Conservation (phyloP, 2,888 invertebrate species). For the Formica aserva region DNA sequence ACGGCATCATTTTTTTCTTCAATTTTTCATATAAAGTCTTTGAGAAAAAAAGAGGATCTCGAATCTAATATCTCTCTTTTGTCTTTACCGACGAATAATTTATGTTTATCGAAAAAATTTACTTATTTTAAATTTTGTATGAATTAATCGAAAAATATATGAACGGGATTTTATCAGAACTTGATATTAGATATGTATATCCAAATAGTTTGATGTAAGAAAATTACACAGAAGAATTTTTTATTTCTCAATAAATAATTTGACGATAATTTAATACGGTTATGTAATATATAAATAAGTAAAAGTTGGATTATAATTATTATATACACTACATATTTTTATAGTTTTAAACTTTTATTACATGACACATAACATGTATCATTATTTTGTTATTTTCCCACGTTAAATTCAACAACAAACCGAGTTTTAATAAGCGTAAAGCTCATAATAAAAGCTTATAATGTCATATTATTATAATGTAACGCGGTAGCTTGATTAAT, state of each 20-base stretch:
- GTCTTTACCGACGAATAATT: background rate
- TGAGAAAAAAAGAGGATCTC: background rate
- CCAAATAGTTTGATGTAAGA: background rate
- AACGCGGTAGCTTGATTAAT: background rate
- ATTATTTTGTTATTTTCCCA: background rate
- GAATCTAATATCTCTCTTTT: background rate
- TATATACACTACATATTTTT: background rate
- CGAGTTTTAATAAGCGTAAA: background rate
- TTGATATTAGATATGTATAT: background rate
- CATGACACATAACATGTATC: background rate
- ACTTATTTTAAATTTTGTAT: background rate
- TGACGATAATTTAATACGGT: background rate
- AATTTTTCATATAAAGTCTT: slow-evolving; percentile 2
- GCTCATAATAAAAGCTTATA: background rate
- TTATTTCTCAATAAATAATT: background rate
- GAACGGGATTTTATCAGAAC: background rate
- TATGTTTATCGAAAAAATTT: background rate
- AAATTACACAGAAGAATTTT: background rate
- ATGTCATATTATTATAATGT: background rate
- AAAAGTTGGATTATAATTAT: background rate
- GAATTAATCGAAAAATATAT: background rate
- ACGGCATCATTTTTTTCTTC: background rate
- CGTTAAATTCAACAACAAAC: background rate
- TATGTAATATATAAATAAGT: background rate
- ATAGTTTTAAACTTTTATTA: background rate